A percentile compares a stretch with the other conserved stretches of the same genome.
These are phyloP conservation scores for Therioaphis trifolii DNA, from an alignment of 2,888 invertebrate species.

Conservation along the genomic window DNA sequence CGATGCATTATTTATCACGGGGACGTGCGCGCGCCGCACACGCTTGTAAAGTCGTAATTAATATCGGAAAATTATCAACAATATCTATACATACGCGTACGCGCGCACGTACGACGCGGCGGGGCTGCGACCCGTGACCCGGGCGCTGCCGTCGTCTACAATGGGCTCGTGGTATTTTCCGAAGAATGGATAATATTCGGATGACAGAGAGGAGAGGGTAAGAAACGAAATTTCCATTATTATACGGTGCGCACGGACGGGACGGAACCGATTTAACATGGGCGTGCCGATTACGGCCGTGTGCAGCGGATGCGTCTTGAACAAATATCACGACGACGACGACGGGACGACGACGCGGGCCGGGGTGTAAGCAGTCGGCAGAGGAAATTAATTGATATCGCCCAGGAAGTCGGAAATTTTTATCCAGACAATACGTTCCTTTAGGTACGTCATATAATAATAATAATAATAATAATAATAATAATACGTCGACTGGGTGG, in stretches of 20 bases:
- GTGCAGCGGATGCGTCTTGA: slow-evolving; percentile 56
- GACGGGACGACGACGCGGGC: neutral
- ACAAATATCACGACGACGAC: slow-evolving; percentile 22
- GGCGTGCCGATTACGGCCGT: slow-evolving; percentile 47
- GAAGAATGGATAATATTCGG: neutral
- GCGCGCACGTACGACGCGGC: neutral
- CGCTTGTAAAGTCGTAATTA: slow-evolving; percentile 50
- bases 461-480: too few relatives aligned
- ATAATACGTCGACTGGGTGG: slow-evolving; percentile 10
- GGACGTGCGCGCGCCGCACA: neutral
- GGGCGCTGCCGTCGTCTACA: slow-evolving; percentile 8
- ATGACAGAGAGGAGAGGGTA: neutral
- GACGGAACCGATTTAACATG: slow-evolving; percentile 17
- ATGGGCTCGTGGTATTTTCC: slow-evolving; percentile 22
- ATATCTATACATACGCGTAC: slow-evolving; percentile 14
- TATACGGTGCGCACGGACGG: neutral
- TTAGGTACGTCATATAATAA: neutral
- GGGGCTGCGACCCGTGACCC: slow-evolving; percentile 40
- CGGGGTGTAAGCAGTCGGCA: too few relatives aligned
- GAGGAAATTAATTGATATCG: slow-evolving; percentile 57
- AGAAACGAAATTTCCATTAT: slow-evolving; percentile 48
- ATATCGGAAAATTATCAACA: slow-evolving; percentile 59
- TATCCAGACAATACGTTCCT: slow-evolving; percentile 24
- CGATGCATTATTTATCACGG: too few relatives aligned
- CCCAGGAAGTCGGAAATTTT: slow-evolving; percentile 32